Conservation (phyloP, 2,797 vertebrate genomes). For the Galagoides demidoff region DNA sequence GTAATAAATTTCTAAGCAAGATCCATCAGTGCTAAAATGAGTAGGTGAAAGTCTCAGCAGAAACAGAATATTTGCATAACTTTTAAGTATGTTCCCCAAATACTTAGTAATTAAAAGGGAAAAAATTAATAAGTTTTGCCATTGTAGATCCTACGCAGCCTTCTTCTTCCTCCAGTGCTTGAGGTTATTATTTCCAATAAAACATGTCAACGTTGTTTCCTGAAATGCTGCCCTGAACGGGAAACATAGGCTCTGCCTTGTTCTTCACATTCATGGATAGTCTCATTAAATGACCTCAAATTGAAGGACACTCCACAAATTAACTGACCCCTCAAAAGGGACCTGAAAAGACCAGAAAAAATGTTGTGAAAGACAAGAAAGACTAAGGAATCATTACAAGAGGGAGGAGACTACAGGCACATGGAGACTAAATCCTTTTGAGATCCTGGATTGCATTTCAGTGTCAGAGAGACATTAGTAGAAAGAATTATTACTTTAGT, state of each 20-base stretch:
- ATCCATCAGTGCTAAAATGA: neutral
- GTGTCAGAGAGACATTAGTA: neutral
- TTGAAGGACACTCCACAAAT: neutral
- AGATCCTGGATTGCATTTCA: neutral
- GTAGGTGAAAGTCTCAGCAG: neutral
- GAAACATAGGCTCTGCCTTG: neutral
- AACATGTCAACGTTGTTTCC: neutral
- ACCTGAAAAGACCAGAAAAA: neutral
- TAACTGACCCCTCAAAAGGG: neutral
- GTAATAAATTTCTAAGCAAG: neutral
- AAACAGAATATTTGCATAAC: slow-evolving; percentile 15
- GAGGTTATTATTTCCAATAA: neutral
- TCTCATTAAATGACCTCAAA: neutral
- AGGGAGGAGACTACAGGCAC: neutral
- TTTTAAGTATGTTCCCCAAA: neutral
- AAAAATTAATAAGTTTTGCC: neutral
- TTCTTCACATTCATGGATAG: neutral
- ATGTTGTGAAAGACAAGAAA: neutral
- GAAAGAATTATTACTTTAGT: neutral
- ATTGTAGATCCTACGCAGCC: neutral
- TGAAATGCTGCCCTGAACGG: neutral
- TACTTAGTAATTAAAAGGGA: neutral
- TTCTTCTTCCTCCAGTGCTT: neutral
- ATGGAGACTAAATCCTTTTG: neutral
- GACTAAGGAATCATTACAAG: neutral